These are phyloP conservation scores for Oryzias javanicus DNA, from an alignment of 2,113 vertebrate genomes.

Conservation along the genomic window DNA sequence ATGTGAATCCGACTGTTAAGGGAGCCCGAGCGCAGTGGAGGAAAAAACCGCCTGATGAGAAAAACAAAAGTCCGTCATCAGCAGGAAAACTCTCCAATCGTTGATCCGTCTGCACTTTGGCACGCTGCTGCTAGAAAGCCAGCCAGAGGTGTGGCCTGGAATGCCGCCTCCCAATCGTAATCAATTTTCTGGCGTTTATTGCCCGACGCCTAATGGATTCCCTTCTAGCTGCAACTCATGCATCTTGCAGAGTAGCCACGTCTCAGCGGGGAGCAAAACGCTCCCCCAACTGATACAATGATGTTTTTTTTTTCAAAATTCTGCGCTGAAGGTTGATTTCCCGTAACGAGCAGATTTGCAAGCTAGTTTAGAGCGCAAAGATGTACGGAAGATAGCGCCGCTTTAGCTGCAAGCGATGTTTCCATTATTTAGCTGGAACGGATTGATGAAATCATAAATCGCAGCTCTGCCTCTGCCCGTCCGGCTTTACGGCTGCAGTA, in stretches of 20 bases:
- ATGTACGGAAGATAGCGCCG: constrained; percentile 15
- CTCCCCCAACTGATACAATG: too few relatives aligned
- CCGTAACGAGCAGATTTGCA: neutral
- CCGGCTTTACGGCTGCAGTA: constrained; percentile 37
- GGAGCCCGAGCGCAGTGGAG: constrained; percentile 8
- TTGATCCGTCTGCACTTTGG: constrained; percentile 31
- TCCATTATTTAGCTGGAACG: constrained; percentile 21
- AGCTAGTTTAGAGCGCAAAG: constrained; percentile 1
- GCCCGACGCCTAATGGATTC: constrained; percentile 24
- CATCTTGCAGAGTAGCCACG: too few relatives aligned
- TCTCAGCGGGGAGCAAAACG: too few relatives aligned
- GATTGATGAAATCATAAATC: constrained; percentile 61
- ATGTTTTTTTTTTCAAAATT: too few relatives aligned
- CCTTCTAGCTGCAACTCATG: neutral
- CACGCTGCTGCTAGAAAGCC: constrained; percentile 37
- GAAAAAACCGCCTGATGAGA: constrained; percentile 32
- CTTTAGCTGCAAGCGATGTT: constrained; percentile 13
- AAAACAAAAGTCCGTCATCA: constrained; percentile 56
- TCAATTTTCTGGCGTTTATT: constrained; percentile 35
- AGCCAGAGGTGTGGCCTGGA: constrained; percentile 26
- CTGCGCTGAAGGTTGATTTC: neutral
- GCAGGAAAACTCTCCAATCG: constrained; percentile 51
- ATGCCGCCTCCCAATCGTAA: constrained; percentile 32
- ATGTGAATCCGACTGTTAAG: constrained; percentile 13
- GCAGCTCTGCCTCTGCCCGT: constrained; percentile 32